Conservation (phyloP, 2,888 invertebrate genomes). For the Mesorhabditis belari region DNA sequence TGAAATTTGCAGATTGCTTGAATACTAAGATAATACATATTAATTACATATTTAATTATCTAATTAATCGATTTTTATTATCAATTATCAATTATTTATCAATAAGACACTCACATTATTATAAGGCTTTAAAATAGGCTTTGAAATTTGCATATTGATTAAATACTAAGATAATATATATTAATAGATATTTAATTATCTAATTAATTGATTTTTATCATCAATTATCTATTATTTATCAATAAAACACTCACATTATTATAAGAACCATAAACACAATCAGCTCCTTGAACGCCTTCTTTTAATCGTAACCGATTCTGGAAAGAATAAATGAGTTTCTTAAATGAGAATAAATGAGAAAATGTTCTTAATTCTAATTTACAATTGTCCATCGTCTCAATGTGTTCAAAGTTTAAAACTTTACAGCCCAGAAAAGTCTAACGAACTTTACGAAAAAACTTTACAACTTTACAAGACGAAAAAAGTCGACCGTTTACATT, state of each 20-base stretch:
- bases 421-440: too few relatives aligned
- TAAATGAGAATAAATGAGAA: too few relatives aligned
- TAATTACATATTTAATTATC: too few relatives aligned
- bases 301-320: neutral
- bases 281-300: neutral
- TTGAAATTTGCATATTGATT: neutral
- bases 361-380: too few relatives aligned
- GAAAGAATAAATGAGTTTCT: too few relatives aligned
- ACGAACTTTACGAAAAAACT: too few relatives aligned
- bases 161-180: neutral
- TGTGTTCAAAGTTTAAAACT: neutral
- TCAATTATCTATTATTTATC: neutral
- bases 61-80: too few relatives aligned
- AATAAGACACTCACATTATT: neutral
- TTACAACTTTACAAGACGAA: too few relatives aligned
- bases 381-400: too few relatives aligned
- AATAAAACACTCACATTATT: neutral
- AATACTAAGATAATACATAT: neutral
- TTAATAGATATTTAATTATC: too few relatives aligned
- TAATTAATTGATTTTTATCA: too few relatives aligned
- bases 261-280: neutral
- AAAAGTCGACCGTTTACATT: too few relatives aligned
- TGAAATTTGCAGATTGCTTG: neutral
- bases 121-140: neutral
- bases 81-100: neutral